Conservation (phyloP, 2,113 vertebrate species). For the Pseudorhombus dupliciocellatus region DNA sequence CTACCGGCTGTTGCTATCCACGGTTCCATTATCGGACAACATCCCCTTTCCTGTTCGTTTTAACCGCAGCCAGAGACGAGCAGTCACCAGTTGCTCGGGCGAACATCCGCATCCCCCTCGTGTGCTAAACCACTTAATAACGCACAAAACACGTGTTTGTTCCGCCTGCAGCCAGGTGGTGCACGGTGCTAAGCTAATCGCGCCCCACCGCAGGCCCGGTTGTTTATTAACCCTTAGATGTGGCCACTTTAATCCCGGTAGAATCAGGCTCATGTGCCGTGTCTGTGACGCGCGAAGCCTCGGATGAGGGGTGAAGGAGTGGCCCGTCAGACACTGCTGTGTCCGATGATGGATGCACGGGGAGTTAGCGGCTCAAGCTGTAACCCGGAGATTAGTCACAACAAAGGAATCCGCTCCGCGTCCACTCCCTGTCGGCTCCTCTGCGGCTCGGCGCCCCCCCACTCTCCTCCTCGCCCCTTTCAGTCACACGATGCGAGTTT, state of each 20-base stretch:
- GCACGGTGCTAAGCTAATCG: neutral
- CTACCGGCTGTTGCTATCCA: constrained; percentile 34
- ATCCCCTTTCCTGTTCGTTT: neutral
- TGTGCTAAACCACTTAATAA: neutral
- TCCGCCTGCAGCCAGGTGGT: neutral
- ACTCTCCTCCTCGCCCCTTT: neutral
- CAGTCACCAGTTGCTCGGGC: neutral
- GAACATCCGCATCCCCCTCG: neutral
- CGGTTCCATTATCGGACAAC: constrained; percentile 65
- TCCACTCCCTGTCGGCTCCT: constrained; percentile 57
- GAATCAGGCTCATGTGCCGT: neutral
- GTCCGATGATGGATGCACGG: constrained; percentile 61
- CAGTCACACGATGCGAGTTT: neutral
- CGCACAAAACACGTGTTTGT: too few relatives aligned
- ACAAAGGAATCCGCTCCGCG: constrained; percentile 75
- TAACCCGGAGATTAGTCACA: constrained; percentile 67
- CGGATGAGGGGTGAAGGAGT: neutral
- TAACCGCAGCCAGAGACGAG: too few relatives aligned
- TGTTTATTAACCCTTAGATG: neutral
- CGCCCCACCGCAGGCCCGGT: neutral
- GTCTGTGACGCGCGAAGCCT: neutral
- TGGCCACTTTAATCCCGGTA: neutral
- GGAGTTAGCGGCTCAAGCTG: constrained; percentile 31
- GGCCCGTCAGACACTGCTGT: neutral
- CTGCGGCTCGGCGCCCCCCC: neutral